A percentile compares a stretch with the other conserved stretches of the same genome.
These are phyloP conservation scores for Procambarus virginalis DNA, from an alignment of 1,140 invertebrate genomes.

Conservation along the genomic window DNA sequence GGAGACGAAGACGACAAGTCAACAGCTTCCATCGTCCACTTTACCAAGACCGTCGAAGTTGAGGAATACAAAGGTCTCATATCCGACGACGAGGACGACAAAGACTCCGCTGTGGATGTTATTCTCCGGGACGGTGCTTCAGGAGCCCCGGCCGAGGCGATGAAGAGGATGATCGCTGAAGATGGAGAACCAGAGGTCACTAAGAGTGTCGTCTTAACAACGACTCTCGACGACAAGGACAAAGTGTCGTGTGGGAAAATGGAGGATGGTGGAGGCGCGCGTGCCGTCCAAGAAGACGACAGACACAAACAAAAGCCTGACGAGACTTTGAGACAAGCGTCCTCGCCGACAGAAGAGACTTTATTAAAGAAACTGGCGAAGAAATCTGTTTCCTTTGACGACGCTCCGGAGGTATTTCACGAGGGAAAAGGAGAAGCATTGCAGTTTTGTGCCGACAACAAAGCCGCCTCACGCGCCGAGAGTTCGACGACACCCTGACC, in stretches of 20 bases:
- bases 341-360: not conserved
- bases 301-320: too few species aligned
- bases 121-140: too few species aligned
- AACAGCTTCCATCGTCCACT: conserved; percentile 29
- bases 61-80: conserved; percentile 41
- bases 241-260: too few species aligned
- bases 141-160: not conserved
- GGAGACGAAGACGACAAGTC: conserved; percentile 33
- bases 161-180: not conserved
- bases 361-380: conserved; percentile 10
- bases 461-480: not conserved
- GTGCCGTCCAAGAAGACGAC: too few species aligned
- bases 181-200: not conserved
- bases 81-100: conserved; percentile 24
- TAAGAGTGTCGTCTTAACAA: too few species aligned
- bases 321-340: too few species aligned
- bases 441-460: not conserved
- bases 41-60: conserved; percentile 35
- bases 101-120: too few species aligned
- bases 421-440: not conserved
- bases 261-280: too few species aligned
- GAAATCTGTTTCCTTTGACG: conserved; percentile 45
- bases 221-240: too few species aligned
- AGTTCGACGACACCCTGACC: not conserved
- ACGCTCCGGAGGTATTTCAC: not conserved